Evolutionary conservation across 2,113 vertebrate genomes (phyloP), one percentile per base, ranked within the genome.

Genomic region (Pica pica): DNA sequence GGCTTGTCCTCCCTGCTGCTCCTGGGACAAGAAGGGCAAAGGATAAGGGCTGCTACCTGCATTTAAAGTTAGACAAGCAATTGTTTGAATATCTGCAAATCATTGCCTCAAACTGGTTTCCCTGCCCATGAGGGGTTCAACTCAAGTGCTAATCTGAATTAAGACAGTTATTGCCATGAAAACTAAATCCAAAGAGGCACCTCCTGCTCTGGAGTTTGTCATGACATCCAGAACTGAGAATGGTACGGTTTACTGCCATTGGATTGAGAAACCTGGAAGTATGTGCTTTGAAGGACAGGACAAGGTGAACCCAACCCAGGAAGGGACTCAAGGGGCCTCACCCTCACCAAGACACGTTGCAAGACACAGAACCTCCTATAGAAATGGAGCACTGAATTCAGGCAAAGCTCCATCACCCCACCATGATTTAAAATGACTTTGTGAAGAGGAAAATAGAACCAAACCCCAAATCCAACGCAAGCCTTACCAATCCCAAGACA

Each of bases 401-500:
- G 67, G 26, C 16, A 57, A 20, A 2, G 0, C 11, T 77, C 42
- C 31, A 33, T 8, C 60, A 47, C 44, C 55, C 6, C n/a, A 44
- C 7, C 16, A 14, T 1, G 22, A 41, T 20, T 44, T 47, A 6
- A 77, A 90, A 44, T 2, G 3, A 26, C 3, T 52, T 56, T 16
- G 37, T 39, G 37, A 60, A 35, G 19, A 9, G 27, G 11, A 57
- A 22, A 52, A 37, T 7, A 28, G 70, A 77, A 33, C 12, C 35
- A 57, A 60, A 26, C 6, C 4, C 63, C 42, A 86, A 81, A 37
- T 11, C 28, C 24, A 89, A 37, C 8, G 2, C 33, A 21, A 63
- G 22, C 27, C 12, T 55, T 33, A 31, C 2, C 1, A 1, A 1
- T 2, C 9, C 9, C 0, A 22, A 49, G 19, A 31, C 1, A 61